Evolutionary conservation across 2,113 vertebrate species (phyloP).

Genomic region (Ochotona curzoniae): DNA sequence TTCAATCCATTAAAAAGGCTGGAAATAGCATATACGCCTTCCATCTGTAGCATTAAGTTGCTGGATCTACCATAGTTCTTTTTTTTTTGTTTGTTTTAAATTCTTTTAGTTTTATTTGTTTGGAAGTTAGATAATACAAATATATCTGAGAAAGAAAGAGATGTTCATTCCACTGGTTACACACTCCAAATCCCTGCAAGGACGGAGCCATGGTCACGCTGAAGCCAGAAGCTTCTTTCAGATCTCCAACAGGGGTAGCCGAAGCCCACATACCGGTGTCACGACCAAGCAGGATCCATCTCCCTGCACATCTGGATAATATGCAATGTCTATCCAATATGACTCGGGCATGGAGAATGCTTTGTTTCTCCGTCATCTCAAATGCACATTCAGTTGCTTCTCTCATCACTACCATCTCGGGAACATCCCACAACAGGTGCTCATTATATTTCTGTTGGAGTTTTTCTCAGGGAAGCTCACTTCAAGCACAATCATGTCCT

Average conservation of each 20-base stretch:
- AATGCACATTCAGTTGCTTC: not conserved
- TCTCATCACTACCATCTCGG: not conserved
- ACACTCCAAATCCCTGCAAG: too few species aligned
- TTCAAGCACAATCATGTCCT: not conserved
- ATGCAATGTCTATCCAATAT: fast-evolving
- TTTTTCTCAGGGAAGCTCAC: not conserved
- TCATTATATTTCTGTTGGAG: not conserved
- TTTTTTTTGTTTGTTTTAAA: too few species aligned
- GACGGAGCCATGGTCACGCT: too few species aligned
- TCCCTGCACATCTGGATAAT: not conserved
- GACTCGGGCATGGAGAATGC: not conserved
- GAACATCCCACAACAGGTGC: not conserved
- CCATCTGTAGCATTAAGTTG: not conserved
- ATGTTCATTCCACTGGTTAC: too few species aligned
- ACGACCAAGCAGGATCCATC: too few species aligned
- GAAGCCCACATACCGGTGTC: too few species aligned
- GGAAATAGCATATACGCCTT: not conserved
- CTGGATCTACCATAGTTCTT: too few species aligned
- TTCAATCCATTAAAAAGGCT: not conserved
- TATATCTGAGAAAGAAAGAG: too few species aligned
- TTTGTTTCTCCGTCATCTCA: not conserved
- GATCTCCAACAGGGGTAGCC: too few species aligned
- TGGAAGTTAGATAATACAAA: too few species aligned
- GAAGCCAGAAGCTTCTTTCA: too few species aligned
- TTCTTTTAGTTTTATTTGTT: too few species aligned